phyloP scores from a whole-genome alignment of 64 coral and sea anemone species.

The Actinia equina region DNA sequence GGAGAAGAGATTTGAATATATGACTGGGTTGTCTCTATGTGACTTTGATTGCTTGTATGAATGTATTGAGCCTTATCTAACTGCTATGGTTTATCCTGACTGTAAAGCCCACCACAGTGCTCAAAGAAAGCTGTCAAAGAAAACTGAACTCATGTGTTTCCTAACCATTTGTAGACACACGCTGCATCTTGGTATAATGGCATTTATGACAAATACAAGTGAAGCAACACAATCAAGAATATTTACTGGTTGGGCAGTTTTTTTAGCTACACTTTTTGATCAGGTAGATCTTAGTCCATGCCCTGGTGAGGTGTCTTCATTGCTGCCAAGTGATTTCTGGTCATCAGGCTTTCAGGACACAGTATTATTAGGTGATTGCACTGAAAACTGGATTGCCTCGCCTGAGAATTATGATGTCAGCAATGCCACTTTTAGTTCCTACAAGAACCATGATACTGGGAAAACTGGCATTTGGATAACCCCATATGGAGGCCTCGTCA shows the following conservation, averaged over 20 bases:
- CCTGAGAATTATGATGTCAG: constrained; percentile 61
- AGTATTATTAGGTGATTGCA: constrained; percentile 48
- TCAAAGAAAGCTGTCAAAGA: constrained; percentile 47
- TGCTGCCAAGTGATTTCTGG: constrained; percentile 37
- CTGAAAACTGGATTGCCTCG: constrained; percentile 59
- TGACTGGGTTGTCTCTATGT: no score
- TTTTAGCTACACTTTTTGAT: constrained; percentile 61
- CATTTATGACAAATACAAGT: constrained; percentile 46
- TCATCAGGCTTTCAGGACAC: constrained; percentile 47
- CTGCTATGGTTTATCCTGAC: constrained; percentile 47
- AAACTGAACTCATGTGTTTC: constrained; percentile 47
- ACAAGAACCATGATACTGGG: constrained; percentile 53
- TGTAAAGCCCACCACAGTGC: constrained; percentile 18
- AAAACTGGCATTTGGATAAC: constrained; percentile 68
- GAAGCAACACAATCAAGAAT: constrained; percentile 62
- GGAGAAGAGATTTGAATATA: no score
- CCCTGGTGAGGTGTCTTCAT: constrained; percentile 41
- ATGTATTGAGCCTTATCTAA: constrained; percentile 50
- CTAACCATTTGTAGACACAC: constrained; percentile 43
- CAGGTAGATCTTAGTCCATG: constrained; percentile 51
- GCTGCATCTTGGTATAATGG: constrained; percentile 42
- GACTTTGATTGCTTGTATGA: constrained; percentile 55
- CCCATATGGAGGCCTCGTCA: constrained; percentile 23
- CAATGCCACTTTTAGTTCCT: constrained; percentile 45
- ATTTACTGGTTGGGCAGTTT: constrained; percentile 69